Conservation (phyloP, 2,113 vertebrate genomes). For the Pristiophorus japonicus region DNA sequence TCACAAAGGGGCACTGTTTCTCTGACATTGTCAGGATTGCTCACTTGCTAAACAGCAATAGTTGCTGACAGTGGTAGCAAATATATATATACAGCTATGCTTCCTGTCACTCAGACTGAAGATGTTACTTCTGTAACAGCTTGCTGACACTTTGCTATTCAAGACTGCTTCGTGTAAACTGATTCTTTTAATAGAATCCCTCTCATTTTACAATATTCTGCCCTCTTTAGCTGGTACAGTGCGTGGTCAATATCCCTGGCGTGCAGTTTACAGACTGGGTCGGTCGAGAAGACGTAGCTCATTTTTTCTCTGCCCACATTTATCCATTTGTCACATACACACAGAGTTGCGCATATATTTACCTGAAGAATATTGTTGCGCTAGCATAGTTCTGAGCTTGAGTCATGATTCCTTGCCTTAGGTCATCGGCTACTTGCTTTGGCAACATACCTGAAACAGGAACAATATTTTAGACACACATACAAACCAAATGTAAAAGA, state of each 20-base stretch:
- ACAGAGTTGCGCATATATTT: slow-evolving; percentile 34
- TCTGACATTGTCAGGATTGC: not conserved
- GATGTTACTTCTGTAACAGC: not conserved
- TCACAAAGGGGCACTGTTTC: not conserved
- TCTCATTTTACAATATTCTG: not conserved
- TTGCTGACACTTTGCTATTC: slow-evolving; percentile 31
- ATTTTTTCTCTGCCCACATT: not conserved
- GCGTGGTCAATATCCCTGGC: not conserved
- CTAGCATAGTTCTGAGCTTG: slow-evolving; percentile 72
- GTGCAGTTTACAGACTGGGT: not conserved
- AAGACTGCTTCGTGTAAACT: not conserved
- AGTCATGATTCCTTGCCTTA: slow-evolving; percentile 64
- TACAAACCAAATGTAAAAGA: not conserved
- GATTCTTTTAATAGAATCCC: slow-evolving; percentile 1
- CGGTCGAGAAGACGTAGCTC: slow-evolving; percentile 12
- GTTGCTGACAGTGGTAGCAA: not conserved
- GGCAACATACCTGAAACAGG: slow-evolving; percentile 68
- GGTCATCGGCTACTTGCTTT: slow-evolving; percentile 69
- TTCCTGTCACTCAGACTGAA: not conserved
- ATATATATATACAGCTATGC: not conserved
- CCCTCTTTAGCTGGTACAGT: not conserved
- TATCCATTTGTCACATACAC: not conserved
- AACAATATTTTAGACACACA: not conserved
- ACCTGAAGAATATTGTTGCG: slow-evolving; percentile 78
- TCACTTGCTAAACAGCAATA: not conserved